Percentiles rank a stretch among this genome's conserved stretches.
Conservation (phyloP, 2,888 invertebrate genomes). For the Campopleginae sp. region DNA sequence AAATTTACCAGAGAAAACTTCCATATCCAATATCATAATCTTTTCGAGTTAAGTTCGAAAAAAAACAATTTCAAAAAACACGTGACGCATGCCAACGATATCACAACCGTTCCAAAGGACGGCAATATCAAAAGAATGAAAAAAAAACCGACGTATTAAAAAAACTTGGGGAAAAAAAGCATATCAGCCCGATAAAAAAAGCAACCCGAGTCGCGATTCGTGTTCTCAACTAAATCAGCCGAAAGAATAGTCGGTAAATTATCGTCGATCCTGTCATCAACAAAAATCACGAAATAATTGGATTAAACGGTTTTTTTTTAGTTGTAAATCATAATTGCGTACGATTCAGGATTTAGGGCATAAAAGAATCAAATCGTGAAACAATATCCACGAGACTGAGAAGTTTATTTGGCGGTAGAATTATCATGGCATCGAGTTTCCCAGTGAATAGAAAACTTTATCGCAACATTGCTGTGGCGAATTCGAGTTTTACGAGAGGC, state of each 20-base stretch:
- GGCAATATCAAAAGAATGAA: not conserved
- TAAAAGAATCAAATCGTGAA: not conserved
- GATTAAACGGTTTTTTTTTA: not conserved
- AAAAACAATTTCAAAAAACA: not conserved
- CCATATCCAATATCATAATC: constrained; percentile 13
- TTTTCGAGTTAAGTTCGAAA: not conserved
- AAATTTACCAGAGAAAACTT: constrained; percentile 25
- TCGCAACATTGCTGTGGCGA: not conserved
- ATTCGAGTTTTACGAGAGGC: not conserved
- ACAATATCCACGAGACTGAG: not conserved
- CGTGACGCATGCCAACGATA: not conserved
- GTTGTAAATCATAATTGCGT: not conserved
- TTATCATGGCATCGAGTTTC: not conserved
- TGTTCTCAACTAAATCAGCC: not conserved
- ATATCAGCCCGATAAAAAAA: not conserved
- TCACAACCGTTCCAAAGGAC: not conserved
- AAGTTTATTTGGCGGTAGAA: not conserved
- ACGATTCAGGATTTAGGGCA: not conserved
- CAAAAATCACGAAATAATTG: not conserved
- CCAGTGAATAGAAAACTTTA: not conserved
- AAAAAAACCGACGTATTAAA: not conserved
- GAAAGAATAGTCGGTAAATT: not conserved
- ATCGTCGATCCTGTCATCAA: not conserved
- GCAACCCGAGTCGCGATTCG: not conserved
- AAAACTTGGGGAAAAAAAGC: not conserved